Percentiles rank a stretch among this genome's conserved stretches.
These are phyloP conservation scores for Ceraclea dissimilis DNA, from an alignment of 2,888 invertebrate genomes.

Conservation along the genomic window DNA sequence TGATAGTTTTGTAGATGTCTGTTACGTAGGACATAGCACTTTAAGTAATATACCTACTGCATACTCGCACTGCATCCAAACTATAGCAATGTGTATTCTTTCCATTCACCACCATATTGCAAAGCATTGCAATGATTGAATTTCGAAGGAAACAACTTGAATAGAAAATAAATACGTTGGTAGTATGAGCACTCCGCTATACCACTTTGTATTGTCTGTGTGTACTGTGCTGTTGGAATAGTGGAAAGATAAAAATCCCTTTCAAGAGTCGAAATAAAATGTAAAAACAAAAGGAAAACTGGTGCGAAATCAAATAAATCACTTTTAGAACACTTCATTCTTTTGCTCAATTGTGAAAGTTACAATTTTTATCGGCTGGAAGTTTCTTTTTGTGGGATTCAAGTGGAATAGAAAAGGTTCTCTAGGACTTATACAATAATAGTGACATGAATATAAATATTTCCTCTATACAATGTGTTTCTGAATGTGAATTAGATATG, in stretches of 20 bases:
- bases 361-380: not conserved
- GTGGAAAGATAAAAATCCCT: not conserved
- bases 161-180: too few relatives aligned
- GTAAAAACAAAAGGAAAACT: not conserved
- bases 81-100: too few relatives aligned
- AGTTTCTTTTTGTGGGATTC: not conserved
- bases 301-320: not conserved
- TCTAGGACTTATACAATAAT: not conserved
- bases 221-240: not conserved
- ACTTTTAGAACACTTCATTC: not conserved
- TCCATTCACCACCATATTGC: too few relatives aligned
- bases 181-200: too few relatives aligned
- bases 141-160: not conserved
- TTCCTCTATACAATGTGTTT: not conserved
- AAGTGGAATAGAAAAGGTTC: not conserved
- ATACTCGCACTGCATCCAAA: too few relatives aligned
- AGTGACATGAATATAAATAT: not conserved
- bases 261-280: not conserved
- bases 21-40: too few relatives aligned
- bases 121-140: too few relatives aligned
- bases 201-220: not conserved
- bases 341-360: not conserved
- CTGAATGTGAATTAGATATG: too few relatives aligned
- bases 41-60: too few relatives aligned
- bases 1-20: too few relatives aligned